Base-by-base conservation (phyloP, 2,113 vertebrate species). In the Indicator maculatus region DNA sequence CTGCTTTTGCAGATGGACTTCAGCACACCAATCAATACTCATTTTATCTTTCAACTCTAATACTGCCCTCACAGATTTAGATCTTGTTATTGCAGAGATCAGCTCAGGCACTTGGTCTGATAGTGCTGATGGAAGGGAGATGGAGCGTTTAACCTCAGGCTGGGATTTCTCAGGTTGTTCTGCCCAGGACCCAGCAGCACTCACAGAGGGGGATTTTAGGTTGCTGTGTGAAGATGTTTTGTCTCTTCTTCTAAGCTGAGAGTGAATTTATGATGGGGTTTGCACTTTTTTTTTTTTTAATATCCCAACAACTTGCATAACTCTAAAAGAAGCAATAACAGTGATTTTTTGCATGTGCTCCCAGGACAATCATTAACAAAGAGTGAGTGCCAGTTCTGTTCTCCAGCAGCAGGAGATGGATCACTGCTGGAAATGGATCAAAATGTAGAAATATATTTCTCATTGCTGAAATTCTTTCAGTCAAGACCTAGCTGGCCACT, bases 21-120 rank as follows among this genome's bases (percentile, higher is more conserved):
- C 83, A 72, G 82, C 93, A 71, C 69, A 78, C 88, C 83, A 83
- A 90, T 96, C 95, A 86, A 91, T 95, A 93, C 60, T 56, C 69
- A 76, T 72, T 91, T 96, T 95, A 89, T 94, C 94, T 93, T 83
- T 77, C 84, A 92, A 76, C 87, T 91, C 81, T 58, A 88, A 74
- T 72, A 65, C 76, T 91, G 85, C 85, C 79, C 61, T 95, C 33
- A 1, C 69, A 70, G 91, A 96, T 91, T 88, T 70, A 81, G 88
- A 86, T 95, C 88, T 88, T 70, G 73, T 88, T 17, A 10, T 38
- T 88, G 69, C 24, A 65, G 83, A 94, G 73, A 86, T 94, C 73
- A 88, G 83, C 85, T 81, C 38, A 50, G 91, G 53, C 76, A 47
- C 75, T 75, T 41, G 47, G 10, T 56, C 52, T 79, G 86, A 82